Conservation (phyloP, 2,113 vertebrate species). For the Dryoscopus gambensis region DNA sequence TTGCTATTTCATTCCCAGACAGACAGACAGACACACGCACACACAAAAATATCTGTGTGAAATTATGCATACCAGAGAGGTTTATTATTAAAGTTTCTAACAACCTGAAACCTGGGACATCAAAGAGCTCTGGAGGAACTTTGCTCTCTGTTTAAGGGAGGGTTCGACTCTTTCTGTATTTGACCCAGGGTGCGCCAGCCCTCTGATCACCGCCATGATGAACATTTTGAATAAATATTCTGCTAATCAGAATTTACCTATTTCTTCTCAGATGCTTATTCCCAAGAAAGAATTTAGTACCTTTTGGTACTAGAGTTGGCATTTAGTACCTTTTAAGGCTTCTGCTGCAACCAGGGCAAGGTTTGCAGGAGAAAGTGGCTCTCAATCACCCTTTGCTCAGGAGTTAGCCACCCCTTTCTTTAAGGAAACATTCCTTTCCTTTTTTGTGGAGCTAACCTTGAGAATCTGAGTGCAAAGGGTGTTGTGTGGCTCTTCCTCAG, state of each 20-base stretch:
- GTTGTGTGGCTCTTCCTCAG: neutral
- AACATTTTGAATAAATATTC: neutral
- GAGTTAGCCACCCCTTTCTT: neutral
- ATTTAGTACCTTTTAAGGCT: neutral
- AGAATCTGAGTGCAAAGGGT: neutral
- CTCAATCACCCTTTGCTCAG: neutral
- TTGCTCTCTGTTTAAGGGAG: neutral
- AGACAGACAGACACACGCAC: neutral
- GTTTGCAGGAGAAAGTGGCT: neutral
- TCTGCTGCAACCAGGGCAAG: neutral
- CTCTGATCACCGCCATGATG: neutral
- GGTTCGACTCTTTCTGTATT: neutral
- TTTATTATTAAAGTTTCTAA: neutral
- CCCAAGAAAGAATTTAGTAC: rapidly evolving
- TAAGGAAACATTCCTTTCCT: neutral
- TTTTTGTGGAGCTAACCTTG: neutral
- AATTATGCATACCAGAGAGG: neutral
- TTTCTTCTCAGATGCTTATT: neutral
- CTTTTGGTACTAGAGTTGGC: neutral
- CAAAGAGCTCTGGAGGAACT: neutral
- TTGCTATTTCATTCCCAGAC: neutral
- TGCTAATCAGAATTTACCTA: neutral
- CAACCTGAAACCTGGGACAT: neutral
- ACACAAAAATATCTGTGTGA: neutral
- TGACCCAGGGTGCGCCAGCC: neutral